These are phyloP conservation scores for Conger conger DNA, from an alignment of 2,113 vertebrate genomes.

Conservation along the genomic window DNA sequence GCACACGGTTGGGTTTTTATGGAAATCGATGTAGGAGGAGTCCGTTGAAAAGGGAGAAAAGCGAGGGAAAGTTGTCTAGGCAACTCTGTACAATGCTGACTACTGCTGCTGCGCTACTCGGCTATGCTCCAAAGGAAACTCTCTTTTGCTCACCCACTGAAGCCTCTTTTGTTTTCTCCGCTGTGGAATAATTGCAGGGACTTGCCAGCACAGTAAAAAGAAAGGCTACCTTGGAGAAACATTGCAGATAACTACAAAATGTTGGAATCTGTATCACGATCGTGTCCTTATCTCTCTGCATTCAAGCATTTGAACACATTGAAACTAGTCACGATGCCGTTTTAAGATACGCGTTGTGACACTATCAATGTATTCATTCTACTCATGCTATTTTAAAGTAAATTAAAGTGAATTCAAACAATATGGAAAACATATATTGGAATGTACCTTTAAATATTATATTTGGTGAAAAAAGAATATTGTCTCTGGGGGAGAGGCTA, in stretches of 20 bases:
- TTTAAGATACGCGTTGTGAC: no score
- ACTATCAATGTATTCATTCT: no score
- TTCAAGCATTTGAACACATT: no score
- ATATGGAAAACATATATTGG: no score
- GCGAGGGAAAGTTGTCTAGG: conserved; percentile 17
- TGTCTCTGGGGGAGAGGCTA: no score
- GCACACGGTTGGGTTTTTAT: conserved; percentile 27
- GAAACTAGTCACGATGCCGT: no score
- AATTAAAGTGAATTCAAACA: no score
- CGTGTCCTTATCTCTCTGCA: background rate
- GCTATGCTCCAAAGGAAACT: background rate
- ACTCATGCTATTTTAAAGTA: no score
- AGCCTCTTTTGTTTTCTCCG: background rate
- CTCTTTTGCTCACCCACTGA: background rate
- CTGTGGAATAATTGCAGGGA: background rate
- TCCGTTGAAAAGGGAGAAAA: conserved; percentile 26
- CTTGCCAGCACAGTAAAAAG: background rate
- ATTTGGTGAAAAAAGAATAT: no score
- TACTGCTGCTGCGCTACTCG: background rate
- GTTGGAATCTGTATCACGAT: background rate
- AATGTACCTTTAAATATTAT: no score
- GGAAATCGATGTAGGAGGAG: conserved; percentile 18
- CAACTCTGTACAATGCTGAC: background rate
- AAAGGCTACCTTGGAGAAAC: background rate
- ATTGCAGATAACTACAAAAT: background rate